Evolutionary conservation across 2,113 vertebrate genomes (phyloP), one percentile per base, ranked within the genome.

Genomic region (Elachura formosa): DNA sequence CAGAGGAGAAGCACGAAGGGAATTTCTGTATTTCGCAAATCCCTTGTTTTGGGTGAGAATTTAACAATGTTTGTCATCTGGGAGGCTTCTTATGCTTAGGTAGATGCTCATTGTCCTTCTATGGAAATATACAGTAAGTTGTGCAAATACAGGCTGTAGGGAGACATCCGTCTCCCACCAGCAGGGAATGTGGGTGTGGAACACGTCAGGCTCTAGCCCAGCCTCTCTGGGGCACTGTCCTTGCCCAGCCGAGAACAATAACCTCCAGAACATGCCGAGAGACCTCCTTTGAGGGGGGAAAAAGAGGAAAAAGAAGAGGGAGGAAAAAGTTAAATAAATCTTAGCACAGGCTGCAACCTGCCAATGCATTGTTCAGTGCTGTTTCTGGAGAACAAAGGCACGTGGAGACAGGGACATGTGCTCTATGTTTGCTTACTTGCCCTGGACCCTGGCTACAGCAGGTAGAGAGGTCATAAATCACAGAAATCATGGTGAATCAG

Each of bases 131-230:
- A 94, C 67, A 87, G 56, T 77, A 84, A 63, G 55, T 43, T 87
- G 71, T 84, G 81, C 92, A 97, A 97, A 97, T 82, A 93, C 14
- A 95, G 87, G 49, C 71, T 2, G 1, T 9, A 22, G 86, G 89
- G 94, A 96, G 68, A 95, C 87, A 92, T 96, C 78, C 1, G 48
- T 97, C 89, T 92, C 93, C 93, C 91, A 95, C 92, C 28, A 25
- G 71, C 7, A 33, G 96, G 93, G 96, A 97, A 97, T 97, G 94
- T 92, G 97, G 96, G 95, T 95, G 96, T 97, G 96, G 94, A 85
- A 69, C 20, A 0, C 0, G 3, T 62, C 19, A 15, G 92, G 87
- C 96, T 96, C 84, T 94, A 78, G 68, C 55, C 63, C 62, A 2
- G 63, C 78, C 85, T 48, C 89, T 89, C 58, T 91, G 79, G 69